Evolutionary conservation across 2,888 invertebrate genomes (phyloP).

Genomic region (Nemotelus pantherinus): DNA sequence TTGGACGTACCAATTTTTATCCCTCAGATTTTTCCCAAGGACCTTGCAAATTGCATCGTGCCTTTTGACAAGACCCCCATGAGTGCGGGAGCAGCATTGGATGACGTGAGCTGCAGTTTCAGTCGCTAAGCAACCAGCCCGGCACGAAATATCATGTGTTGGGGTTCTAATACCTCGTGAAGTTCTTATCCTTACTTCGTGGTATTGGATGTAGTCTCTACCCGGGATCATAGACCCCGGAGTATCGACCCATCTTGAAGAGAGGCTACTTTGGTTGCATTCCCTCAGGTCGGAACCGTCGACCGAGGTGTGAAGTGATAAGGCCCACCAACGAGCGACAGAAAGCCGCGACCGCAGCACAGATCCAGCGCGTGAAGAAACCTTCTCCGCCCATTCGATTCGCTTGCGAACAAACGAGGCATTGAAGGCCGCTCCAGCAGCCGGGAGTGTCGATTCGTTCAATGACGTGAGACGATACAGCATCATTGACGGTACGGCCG

Average conservation of each 20-base stretch:
- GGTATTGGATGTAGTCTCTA: constrained; percentile 9
- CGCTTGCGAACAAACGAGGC: neutral
- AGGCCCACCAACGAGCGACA: neutral
- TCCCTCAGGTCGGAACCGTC: neutral
- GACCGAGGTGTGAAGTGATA: neutral
- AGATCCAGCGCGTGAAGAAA: neutral
- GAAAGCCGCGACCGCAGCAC: neutral
- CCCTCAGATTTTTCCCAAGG: too few relatives aligned
- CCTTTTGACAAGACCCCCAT: too few relatives aligned
- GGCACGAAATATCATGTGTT: neutral
- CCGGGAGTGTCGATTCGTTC: neutral
- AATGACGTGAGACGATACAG: neutral
- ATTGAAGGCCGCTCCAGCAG: neutral
- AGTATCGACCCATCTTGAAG: neutral
- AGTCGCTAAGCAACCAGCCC: neutral
- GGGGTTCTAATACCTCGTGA: neutral
- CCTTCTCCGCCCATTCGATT: neutral
- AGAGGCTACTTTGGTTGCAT: neutral
- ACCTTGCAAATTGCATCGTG: too few relatives aligned
- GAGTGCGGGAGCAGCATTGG: too few relatives aligned
- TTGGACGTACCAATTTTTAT: too few relatives aligned
- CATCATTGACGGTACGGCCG: neutral
- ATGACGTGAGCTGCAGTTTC: neutral
- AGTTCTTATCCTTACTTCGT: constrained; percentile 2
- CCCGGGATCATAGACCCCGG: neutral